Evolutionary conservation across 92 coral and sea anemone species (phyloP), one percentile per base, ranked within the genome.

Genomic region (Bergia sp.): DNA sequence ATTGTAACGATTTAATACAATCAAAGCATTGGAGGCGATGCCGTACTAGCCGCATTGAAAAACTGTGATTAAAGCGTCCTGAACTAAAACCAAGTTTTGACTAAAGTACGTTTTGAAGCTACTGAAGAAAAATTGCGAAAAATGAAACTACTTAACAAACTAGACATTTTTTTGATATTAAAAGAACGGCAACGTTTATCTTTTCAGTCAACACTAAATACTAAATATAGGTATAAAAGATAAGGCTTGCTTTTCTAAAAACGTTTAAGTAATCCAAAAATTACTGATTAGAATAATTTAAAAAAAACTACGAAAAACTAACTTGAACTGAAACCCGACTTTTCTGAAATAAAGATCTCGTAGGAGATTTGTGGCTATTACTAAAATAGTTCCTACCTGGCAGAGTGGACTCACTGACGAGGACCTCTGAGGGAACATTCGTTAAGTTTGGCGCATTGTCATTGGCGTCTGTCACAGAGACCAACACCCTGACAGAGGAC

Each of bases 381-480:
- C 21, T 38, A 23, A 44, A 10, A 49, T 5, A 71, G 20, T 41
- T 77, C 80, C 1, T 71, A 93, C 97, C 97, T 81, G 89, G 89
- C 40, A 89, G 91, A 3, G 93, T 79, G 40, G 92, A 82, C 55
- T 94, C 94, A 18, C 91, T 91, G 57, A 93, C 81, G 55, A 89
- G 87, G 50, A 94, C 80, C 72, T 89, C 90, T 18, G 78, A 55
- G 15, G 97, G 95, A 23, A 81, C 66, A 47, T 91, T 91, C 3
- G 95, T 91, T 73, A 93, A 89, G 82, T 86, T 81, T 15, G 97
- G 97, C 42, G 80, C 38, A 57, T 91, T 91, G 85, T 94, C 97
- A 87, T 94, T 94, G 71, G 81, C 89, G 45, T 94, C 97, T 12
- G 75, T 12, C 57, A 94, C 97, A 50, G 89, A 73, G n/a, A 93